phyloP scores from a whole-genome alignment of 2,888 invertebrate species.

The Elegia similella region DNA sequence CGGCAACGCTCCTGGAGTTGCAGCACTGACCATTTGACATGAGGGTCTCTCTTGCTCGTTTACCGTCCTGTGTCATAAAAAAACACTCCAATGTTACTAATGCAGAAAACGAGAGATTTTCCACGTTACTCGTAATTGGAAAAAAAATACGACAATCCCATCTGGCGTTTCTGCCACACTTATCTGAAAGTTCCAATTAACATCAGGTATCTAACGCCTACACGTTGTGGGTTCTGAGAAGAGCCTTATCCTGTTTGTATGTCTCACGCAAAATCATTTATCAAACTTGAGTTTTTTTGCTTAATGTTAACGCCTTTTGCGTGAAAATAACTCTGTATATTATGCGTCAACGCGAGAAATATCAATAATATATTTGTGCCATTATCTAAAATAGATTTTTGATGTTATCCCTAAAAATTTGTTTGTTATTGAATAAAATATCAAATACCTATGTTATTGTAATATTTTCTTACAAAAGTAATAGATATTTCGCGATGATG shows the following conservation, averaged over 20 bases:
- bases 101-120: too few relatives aligned
- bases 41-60: too few relatives aligned
- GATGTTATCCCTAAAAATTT: too few relatives aligned
- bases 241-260: conserved; percentile 3
- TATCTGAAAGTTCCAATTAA: background rate
- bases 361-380: background rate
- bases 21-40: too few relatives aligned
- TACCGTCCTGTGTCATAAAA: too few relatives aligned
- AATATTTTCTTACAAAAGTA: too few relatives aligned
- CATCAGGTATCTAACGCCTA: background rate
- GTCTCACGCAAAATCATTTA: background rate
- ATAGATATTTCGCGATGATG: background rate
- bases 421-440: too few relatives aligned
- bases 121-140: too few relatives aligned
- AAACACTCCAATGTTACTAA: too few relatives aligned
- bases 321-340: background rate
- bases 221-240: background rate
- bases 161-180: background rate
- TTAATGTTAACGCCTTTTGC: background rate
- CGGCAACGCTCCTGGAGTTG: too few relatives aligned
- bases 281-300: conserved; percentile 1
- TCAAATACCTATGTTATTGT: too few relatives aligned
- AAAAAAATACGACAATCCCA: too few relatives aligned
- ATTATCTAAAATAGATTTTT: background rate
- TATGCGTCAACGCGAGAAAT: background rate